phyloP scores from a whole-genome alignment of 2,888 invertebrate species.

The Horisme vitalbata region DNA sequence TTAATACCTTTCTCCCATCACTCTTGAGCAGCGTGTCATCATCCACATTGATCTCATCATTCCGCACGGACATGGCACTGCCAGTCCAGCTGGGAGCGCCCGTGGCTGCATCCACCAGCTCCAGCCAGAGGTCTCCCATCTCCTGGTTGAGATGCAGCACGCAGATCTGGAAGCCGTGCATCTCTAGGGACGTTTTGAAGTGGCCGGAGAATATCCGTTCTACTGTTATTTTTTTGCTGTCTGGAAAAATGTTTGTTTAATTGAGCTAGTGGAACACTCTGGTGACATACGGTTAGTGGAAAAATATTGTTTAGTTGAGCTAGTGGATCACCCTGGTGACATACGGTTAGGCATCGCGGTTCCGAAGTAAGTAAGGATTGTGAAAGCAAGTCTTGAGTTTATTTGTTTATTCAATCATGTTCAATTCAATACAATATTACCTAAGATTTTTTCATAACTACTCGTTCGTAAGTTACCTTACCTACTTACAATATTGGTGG shows the following conservation, averaged over 20 bases:
- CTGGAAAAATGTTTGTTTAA: conserved; percentile 44
- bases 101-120: conserved; percentile 83
- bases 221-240: conserved; percentile 63
- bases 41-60: conserved; percentile 54
- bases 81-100: conserved; percentile 84
- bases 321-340: no score
- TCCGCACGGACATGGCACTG: conserved; percentile 52
- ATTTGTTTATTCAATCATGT: no score
- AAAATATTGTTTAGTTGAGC: no score
- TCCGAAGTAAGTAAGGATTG: no score
- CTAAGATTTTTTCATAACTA: no score
- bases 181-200: conserved; percentile 89
- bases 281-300: no score
- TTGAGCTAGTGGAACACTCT: no score
- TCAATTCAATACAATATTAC: no score
- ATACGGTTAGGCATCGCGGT: no score
- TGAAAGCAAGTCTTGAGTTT: no score
- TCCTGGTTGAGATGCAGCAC: conserved; percentile 81
- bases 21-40: conserved; percentile 54
- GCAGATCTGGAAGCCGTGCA: conserved; percentile 90
- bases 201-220: conserved; percentile 82
- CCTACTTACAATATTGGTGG: no score
- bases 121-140: conserved; percentile 72
- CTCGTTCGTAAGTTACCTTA: no score
- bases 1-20: conserved; percentile 53